Evolutionary conservation across 2,888 invertebrate genomes (phyloP).

Genomic region (Plusia festucae): DNA sequence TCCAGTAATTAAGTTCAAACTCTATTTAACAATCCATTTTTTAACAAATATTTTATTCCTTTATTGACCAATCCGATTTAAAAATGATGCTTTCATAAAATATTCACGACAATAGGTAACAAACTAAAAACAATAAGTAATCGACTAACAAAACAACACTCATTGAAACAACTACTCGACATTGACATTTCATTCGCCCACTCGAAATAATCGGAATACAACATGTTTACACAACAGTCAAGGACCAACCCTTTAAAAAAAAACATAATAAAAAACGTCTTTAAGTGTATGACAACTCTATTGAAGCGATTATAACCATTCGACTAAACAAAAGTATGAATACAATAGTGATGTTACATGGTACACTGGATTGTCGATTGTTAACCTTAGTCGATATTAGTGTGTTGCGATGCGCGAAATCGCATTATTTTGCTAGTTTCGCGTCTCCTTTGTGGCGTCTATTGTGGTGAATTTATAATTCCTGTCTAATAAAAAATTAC

Average conservation of each 20-base stretch:
- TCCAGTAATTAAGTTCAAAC: too few relatives aligned
- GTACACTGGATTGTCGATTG: slow-evolving; percentile 57
- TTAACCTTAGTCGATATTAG: slow-evolving; percentile 52
- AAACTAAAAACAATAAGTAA: slow-evolving; percentile 29
- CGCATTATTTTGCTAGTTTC: slow-evolving; percentile 78
- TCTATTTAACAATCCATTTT: background rate
- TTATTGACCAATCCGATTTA: background rate
- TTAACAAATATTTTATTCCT: too few relatives aligned
- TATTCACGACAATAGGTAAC: slow-evolving; percentile 14
- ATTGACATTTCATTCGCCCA: slow-evolving; percentile 57
- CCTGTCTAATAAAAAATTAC: slow-evolving; percentile 26
- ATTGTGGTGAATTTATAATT: slow-evolving; percentile 45
- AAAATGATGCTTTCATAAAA: background rate
- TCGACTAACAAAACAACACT: slow-evolving; percentile 44
- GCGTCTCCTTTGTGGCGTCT: slow-evolving; percentile 55
- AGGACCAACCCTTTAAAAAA: slow-evolving; percentile 41
- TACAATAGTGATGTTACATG: slow-evolving; percentile 54
- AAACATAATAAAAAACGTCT: slow-evolving; percentile 41
- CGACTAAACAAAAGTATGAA: slow-evolving; percentile 49
- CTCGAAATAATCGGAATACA: slow-evolving; percentile 55
- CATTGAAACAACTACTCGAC: slow-evolving; percentile 43
- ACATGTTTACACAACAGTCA: slow-evolving; percentile 54
- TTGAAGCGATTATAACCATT: slow-evolving; percentile 60
- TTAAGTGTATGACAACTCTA: slow-evolving; percentile 59
- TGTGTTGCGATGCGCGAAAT: slow-evolving; percentile 71